These are phyloP conservation scores for Tipula vernalis DNA, from an alignment of 2,888 invertebrate genomes.

Conservation along the genomic window DNA sequence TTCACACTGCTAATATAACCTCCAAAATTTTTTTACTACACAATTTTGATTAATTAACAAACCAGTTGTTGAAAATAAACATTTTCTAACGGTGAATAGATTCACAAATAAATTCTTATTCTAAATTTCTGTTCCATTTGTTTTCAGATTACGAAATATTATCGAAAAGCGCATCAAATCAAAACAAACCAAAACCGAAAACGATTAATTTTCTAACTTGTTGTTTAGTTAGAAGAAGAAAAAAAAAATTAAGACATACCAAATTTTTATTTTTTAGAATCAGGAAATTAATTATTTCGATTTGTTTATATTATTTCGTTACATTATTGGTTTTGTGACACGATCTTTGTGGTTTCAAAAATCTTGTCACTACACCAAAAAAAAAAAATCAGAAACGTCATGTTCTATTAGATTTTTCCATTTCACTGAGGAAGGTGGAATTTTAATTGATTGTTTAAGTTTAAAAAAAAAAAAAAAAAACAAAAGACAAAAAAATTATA, in stretches of 20 bases:
- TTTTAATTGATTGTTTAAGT: background rate
- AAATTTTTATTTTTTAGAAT: background rate
- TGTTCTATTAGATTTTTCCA: background rate
- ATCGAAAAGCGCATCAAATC: background rate
- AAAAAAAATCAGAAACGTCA: background rate
- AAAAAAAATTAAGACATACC: background rate
- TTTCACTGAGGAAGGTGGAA: background rate
- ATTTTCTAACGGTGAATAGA: background rate
- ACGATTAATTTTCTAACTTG: slow-evolving; percentile 4
- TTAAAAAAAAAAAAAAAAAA: background rate
- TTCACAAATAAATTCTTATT: background rate
- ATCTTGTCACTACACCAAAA: background rate
- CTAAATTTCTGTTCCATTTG: background rate
- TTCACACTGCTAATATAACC: too few relatives aligned
- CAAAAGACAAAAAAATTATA: background rate
- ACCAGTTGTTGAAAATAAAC: background rate
- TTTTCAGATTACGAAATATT: background rate
- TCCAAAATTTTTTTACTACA: background rate
- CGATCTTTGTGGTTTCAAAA: background rate
- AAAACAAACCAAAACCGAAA: background rate
- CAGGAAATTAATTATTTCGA: background rate
- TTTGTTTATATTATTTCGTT: background rate
- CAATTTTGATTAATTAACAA: background rate
- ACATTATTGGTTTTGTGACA: slow-evolving; percentile 4
- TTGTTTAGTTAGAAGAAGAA: background rate